These are phyloP conservation scores for Zaprionus davidi DNA, from an alignment of 1,140 invertebrate genomes.

Conservation along the genomic window DNA sequence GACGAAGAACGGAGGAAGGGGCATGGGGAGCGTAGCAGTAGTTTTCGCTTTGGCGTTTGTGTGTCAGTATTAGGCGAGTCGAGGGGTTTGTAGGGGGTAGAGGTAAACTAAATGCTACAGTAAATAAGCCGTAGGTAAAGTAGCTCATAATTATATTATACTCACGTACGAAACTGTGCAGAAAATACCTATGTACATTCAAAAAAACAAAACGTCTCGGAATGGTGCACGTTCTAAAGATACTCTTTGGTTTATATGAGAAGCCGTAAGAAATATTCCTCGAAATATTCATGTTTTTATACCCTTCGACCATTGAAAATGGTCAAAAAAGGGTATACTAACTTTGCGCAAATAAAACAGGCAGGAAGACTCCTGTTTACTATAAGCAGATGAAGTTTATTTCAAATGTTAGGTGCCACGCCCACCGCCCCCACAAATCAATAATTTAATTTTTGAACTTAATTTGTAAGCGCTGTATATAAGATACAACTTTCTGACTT, in stretches of 20 bases:
- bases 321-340: too few species aligned
- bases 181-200: slow-evolving; percentile 53
- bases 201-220: slow-evolving; percentile 29
- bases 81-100: slow-evolving; percentile 23
- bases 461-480: too few species aligned
- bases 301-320: too few species aligned
- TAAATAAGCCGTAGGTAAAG: slow-evolving; percentile 69
- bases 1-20: background rate
- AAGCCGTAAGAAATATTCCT: too few species aligned
- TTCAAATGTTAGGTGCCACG: too few species aligned
- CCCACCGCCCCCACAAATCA: too few species aligned
- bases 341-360: too few species aligned
- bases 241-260: slow-evolving; percentile 5
- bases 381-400: too few species aligned
- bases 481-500: too few species aligned
- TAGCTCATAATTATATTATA: slow-evolving; percentile 82
- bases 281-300: too few species aligned
- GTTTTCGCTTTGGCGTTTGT: slow-evolving; percentile 32
- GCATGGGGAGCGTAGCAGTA: slow-evolving; percentile 13
- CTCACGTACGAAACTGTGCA: slow-evolving; percentile 77
- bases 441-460: too few species aligned
- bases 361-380: too few species aligned
- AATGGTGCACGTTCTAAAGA: background rate
- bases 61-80: slow-evolving; percentile 50
- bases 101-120: slow-evolving; percentile 53